Conservation (phyloP, 2,113 vertebrate species). For the Amphiprion ocellaris region DNA sequence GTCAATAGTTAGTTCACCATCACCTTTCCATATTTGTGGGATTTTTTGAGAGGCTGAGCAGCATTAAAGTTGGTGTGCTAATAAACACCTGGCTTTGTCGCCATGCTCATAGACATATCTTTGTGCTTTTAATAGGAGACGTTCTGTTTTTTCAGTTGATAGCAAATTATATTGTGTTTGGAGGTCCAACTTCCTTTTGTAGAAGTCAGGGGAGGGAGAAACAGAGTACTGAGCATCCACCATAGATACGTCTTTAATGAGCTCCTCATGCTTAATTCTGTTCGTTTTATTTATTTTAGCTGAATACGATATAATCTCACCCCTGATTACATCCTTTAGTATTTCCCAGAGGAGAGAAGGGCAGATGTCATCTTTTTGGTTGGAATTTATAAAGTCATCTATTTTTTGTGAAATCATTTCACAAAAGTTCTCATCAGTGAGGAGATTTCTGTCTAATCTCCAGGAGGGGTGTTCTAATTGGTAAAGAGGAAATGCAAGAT, state of each 20-base stretch:
- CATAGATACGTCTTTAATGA: background rate
- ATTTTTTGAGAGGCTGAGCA: conserved; percentile 14
- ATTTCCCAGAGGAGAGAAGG: background rate
- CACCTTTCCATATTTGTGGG: too few species aligned
- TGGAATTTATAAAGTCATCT: background rate
- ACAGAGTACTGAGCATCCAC: too few species aligned
- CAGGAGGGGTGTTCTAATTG: background rate
- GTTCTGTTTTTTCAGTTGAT: background rate
- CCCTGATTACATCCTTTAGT: conserved; percentile 13
- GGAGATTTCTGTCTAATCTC: background rate
- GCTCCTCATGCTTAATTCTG: background rate
- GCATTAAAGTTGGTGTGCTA: background rate
- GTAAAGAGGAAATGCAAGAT: background rate
- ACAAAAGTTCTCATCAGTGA: background rate
- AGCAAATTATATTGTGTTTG: background rate
- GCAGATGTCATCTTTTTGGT: background rate
- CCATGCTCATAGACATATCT: too few species aligned
- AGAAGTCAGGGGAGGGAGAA: background rate
- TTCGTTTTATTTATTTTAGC: background rate
- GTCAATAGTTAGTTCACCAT: background rate
- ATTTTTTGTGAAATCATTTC: conserved; percentile 14
- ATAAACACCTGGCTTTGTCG: too few species aligned
- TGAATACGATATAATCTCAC: background rate
- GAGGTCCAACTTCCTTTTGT: background rate
- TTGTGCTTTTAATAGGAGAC: background rate